Conservation (phyloP, 2,113 vertebrate species). For the Albula glossodonta region DNA sequence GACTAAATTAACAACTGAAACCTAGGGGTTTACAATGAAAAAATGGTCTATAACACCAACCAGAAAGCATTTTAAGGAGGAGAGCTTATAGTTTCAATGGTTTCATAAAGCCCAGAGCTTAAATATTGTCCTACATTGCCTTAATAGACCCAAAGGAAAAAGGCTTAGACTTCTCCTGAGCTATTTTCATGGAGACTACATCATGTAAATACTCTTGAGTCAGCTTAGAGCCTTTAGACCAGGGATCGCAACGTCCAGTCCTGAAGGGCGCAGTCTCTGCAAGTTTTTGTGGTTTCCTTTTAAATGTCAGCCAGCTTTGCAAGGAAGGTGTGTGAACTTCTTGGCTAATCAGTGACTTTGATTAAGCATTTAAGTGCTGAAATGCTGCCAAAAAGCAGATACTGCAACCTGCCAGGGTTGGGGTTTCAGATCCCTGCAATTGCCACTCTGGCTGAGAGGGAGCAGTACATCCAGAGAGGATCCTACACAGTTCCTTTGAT, state of each 20-base stretch:
- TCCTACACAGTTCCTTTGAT: neutral
- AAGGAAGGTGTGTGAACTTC: neutral
- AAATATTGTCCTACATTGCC: too few relatives aligned
- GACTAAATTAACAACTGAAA: too few relatives aligned
- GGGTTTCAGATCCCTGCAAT: neutral
- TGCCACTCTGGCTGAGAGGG: neutral
- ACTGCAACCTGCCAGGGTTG: neutral
- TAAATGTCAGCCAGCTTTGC: neutral
- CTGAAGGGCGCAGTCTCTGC: neutral
- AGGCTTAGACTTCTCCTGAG: neutral
- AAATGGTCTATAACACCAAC: too few relatives aligned
- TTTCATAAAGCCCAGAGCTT: too few relatives aligned
- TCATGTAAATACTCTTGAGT: neutral
- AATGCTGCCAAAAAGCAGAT: neutral
- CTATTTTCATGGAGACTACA: neutral
- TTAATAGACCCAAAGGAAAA: neutral
- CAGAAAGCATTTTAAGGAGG: too few relatives aligned
- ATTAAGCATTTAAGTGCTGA: neutral
- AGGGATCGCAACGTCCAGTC: neutral
- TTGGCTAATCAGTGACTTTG: neutral
- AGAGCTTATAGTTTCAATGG: too few relatives aligned
- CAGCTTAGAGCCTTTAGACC: neutral
- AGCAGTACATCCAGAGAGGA: neutral
- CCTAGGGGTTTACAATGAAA: too few relatives aligned
- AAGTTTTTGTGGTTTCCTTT: neutral